Evolutionary conservation across 2,113 vertebrate species (phyloP).

Genomic region (Callorhinus ursinus): DNA sequence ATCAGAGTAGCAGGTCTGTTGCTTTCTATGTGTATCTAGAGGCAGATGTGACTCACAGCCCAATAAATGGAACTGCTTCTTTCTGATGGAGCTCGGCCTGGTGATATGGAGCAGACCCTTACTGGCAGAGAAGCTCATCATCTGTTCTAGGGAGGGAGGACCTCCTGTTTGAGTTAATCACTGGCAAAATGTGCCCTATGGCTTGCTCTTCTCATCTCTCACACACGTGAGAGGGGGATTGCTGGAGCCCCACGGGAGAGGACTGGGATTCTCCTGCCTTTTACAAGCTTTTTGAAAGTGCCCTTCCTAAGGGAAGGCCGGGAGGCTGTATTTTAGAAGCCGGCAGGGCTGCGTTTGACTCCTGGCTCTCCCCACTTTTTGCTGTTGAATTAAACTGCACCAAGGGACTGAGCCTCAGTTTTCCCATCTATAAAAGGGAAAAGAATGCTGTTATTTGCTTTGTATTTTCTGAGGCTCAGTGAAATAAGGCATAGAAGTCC

Average conservation of each 20-base stretch:
- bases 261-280: neutral
- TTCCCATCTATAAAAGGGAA: neutral
- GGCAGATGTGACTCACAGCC: neutral
- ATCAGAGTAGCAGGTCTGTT: neutral
- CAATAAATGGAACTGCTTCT: neutral
- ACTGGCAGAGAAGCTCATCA: neutral
- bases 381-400: neutral
- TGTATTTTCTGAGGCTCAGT: neutral
- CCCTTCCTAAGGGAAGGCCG: neutral
- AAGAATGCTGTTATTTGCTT: neutral
- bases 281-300: neutral
- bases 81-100: neutral
- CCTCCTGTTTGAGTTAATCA: neutral
- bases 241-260: neutral
- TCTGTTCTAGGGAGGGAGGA: neutral
- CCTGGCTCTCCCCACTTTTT: neutral
- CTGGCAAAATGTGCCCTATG: neutral
- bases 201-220: neutral
- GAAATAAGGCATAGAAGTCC: neutral
- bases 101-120: neutral
- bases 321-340: neutral
- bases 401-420: neutral
- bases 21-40: neutral
- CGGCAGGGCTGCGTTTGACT: neutral
- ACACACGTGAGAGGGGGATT: rapidly evolving